Evolutionary conservation across 2,888 invertebrate genomes (phyloP), one percentile per base, ranked within the genome.

Genomic region (Zaprionus obscuricornis): DNA sequence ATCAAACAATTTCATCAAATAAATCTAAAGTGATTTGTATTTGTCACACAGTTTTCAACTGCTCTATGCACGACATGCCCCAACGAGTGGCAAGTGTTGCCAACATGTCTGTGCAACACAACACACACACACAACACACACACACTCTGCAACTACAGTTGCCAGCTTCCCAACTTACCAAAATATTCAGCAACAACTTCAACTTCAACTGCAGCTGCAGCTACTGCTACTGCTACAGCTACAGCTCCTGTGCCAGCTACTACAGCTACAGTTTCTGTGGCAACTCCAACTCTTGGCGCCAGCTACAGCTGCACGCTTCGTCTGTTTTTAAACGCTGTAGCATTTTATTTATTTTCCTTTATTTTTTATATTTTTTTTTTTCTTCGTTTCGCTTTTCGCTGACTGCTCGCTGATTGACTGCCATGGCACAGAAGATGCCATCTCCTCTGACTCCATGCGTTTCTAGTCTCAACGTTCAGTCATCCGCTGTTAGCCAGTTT

Each of bases 1-100:
- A 82, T 85, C 85, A 79, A 82, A 75, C 81, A 78, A 78, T 82
- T 85, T 85, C 85, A 83, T 82, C 81, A 78, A 82, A 85, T 82
- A 85, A 85, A 82, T 82, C 81, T 66, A 71, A 83, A 76, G 85
- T 78, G 82, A 85, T 81, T 81, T 81, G 81, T 81, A 78, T 85
- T 85, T 81, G 85, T 85, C 81, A 85, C 85, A 85, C 79, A 74
- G 67, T 67, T 74, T 74, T 64, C 75, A 66, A 72, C 71, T 74
- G 71, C 57, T n/a, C n/a, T n/a, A n/a, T 77, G 52, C 58, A 58
- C 67, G 51, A 57, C 74, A 57, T 56, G 31, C 31, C 31, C 13
- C 31, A 17, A 37, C 29, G 10, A 37, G 37, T 16, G 33, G 45
- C 54, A 59, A 57, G 56, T 57, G 62, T 60, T 59, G 59, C 65